Evolutionary conservation across 2,113 vertebrate species (phyloP).

Genomic region (Oceanites oceanicus): DNA sequence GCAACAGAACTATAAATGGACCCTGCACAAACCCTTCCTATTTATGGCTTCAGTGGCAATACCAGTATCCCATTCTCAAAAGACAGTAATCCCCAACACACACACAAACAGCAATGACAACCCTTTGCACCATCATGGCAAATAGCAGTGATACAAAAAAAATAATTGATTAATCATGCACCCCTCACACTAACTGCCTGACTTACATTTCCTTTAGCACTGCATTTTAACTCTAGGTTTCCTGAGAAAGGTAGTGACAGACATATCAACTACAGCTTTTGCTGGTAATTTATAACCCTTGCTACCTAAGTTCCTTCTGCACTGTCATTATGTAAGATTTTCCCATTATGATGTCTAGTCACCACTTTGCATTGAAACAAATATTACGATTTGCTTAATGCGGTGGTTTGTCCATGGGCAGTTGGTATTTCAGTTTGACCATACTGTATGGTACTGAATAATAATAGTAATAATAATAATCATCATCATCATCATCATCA

Average conservation of each 20-base stretch:
- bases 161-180: neutral
- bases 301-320: neutral
- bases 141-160: neutral
- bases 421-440: neutral
- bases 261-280: neutral
- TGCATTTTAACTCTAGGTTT: neutral
- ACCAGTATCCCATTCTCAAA: neutral
- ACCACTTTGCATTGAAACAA: neutral
- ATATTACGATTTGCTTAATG: neutral
- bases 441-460: neutral
- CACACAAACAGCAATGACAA: neutral
- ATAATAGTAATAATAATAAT: neutral
- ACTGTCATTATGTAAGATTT: neutral
- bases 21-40: neutral
- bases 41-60: neutral
- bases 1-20: neutral
- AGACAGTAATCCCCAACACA: neutral
- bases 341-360: neutral
- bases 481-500: neutral
- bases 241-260: neutral
- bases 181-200: neutral
- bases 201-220: neutral
- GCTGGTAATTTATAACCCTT: neutral
- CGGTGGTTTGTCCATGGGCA: fast-evolving
- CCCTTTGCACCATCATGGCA: neutral